Evolutionary conservation across 2,113 vertebrate genomes (phyloP), one percentile per base, ranked within the genome.

Genomic region (Clarias magur): DNA sequence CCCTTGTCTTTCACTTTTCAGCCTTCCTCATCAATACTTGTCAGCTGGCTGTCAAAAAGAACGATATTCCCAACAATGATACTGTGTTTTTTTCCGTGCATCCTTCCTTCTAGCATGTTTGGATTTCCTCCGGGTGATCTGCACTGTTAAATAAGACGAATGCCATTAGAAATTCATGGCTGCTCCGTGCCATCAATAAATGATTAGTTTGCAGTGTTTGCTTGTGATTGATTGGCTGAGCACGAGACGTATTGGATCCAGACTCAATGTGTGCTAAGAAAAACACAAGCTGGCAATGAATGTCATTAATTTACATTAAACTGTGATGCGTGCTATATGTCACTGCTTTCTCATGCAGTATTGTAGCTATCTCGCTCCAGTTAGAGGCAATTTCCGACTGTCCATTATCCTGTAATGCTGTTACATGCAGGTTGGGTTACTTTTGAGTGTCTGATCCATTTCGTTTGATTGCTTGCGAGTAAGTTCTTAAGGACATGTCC

Each of bases 121-220:
- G 91, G 90, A 91, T 92, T 92, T 91, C 90, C 88, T 85, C 88
- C 88, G 81, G 92, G 90, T 92, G 89, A 91, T 92, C 86, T 90
- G 88, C 87, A 85, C 86, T 89, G 92, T 89, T 92, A 91, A 90
- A 92, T 91, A 89, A 90, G 89, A 89, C 80, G 83, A 91, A 89
- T 88, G 89, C 85, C 80, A 89, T 92, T 91, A 90, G 88, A 86
- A 90, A 91, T 90, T 89, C 87, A 89, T 86, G 86, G 83, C 89
- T 84, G 90, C 86, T 79, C 83, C 16, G 42, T 91, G 90, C 85
- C 88, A 91, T 92, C 91, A 93, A 91, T 92, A 92, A 92, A 92
- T 93, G 88, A 93, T 92, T 92, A 91, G 90, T 89, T 90, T 90
- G 88, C 84, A 67, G 87, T 80, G 89, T 84, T 89, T 63, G 84